A percentile compares a stretch with the other conserved stretches of the same genome.
These are phyloP conservation scores for Grallaria varia DNA, from an alignment of 2,113 vertebrate species.

Conservation along the genomic window DNA sequence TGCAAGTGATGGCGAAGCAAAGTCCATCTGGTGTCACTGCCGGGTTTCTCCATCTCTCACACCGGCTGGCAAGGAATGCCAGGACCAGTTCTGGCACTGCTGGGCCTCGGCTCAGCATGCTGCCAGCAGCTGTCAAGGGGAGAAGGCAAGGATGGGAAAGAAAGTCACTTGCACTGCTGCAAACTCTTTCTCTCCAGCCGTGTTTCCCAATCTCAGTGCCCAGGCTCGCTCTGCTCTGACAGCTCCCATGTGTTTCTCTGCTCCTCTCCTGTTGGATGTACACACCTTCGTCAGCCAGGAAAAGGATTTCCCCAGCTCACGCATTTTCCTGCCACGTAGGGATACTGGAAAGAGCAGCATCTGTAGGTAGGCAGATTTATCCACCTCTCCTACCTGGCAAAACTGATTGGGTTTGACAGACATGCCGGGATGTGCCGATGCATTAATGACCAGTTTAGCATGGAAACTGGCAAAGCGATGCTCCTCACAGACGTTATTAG, in stretches of 20 bases:
- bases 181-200: not conserved
- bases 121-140: slow-evolving; percentile 43
- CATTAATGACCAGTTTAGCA: slow-evolving; percentile 57
- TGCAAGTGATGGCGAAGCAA: not conserved
- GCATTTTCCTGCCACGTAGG: not conserved
- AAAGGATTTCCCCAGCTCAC: not conserved
- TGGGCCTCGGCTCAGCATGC: not conserved
- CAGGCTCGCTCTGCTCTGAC: not conserved
- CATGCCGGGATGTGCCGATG: not conserved
- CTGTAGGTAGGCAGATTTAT: not conserved
- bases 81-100: not conserved
- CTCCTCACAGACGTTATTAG: not conserved
- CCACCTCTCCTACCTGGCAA: slow-evolving; percentile 44
- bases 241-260: not conserved
- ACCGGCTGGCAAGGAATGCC: not conserved
- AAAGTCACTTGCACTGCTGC: not conserved
- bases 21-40: slow-evolving; percentile 35
- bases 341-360: not conserved
- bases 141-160: not conserved
- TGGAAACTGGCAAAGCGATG: not conserved
- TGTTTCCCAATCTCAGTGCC: not conserved
- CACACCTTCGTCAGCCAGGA: not conserved
- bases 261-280: accelerated
- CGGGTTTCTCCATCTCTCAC: not conserved
- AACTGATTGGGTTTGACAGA: slow-evolving; percentile 40